Evolutionary conservation across 2,797 vertebrate genomes (phyloP), one percentile per base, ranked within the genome.

Genomic region (Rhodeus uyekii): DNA sequence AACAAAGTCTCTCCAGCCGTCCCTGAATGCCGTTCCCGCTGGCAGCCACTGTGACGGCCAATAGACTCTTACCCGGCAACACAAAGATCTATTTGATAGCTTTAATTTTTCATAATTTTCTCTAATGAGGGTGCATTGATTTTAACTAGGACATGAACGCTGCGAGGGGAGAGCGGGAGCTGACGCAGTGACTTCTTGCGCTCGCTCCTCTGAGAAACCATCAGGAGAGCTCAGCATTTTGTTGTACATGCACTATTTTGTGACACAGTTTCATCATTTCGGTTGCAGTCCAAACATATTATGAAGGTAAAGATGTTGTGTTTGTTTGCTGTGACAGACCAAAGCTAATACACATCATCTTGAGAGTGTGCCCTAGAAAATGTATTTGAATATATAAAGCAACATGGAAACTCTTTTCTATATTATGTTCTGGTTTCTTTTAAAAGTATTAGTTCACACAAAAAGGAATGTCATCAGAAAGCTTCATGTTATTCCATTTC

Each of bases 1-100:
- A 96, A 97, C 96, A 96, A 96, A 96, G 96, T 95, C 94, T 95
- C 95, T 94, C 94, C 95, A 93, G 96, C 95, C 94, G 91, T 92
- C 89, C 92, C 92, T 94, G 94, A 95, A 94, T 93, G 92, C 92
- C 90, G 92, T 93, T 76, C 94, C 94, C 93, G 91, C 93, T 93
- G 94, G 94, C 94, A 94, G 93, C 93, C 91, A 13, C 80, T 76
- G 91, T 93, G 94, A 93, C 93, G 92, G 91, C 94, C 94, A 95
- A 93, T 91, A 88, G 89, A 93, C 94, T 94, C 95, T 95, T 95
- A 93, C 94, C 94, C 94, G 91, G 93, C 94, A 93, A 94, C 93
- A 95, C 93, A 90, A 93, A 95, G 94, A 95, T 95, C 93, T 92
- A 95, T 94, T 93, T 91, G 92, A 93, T 60, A 90, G 93, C 94